phyloP scores from a whole-genome alignment of 2,113 vertebrate species.

The Rhinogobius similis region DNA sequence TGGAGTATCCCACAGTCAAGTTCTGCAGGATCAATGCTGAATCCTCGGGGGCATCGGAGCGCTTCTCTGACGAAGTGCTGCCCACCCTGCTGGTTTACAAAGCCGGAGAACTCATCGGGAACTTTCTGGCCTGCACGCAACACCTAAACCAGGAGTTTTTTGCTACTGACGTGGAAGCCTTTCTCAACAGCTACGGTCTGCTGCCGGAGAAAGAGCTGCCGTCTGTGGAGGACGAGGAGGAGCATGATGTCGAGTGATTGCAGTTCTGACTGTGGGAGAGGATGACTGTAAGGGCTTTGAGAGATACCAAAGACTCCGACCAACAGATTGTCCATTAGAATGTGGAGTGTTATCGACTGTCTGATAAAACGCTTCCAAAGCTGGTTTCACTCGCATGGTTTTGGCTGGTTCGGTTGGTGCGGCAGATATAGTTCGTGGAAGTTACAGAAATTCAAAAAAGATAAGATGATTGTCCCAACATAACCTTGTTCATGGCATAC shows the following conservation, averaged over 20 bases:
- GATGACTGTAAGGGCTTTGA: constrained; percentile 9
- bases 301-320: constrained; percentile 22
- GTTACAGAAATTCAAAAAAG: background rate
- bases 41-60: constrained; percentile 85
- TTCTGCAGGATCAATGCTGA: constrained; percentile 95
- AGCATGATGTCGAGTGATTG: constrained; percentile 82
- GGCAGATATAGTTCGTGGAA: background rate
- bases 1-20: constrained; percentile 86
- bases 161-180: constrained; percentile 90
- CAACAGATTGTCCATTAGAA: constrained; percentile 29
- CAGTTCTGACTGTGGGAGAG: constrained; percentile 7
- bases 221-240: constrained; percentile 68
- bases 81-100: constrained; percentile 93
- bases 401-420: background rate
- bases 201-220: constrained; percentile 87
- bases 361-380: background rate
- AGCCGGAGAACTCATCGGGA: constrained; percentile 92
- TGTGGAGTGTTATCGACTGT: constrained; percentile 18
- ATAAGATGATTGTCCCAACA: background rate
- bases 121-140: constrained; percentile 88
- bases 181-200: constrained; percentile 93
- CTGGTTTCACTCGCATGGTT: background rate
- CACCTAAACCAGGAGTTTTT: constrained; percentile 91
- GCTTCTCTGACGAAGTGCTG: constrained; percentile 88
- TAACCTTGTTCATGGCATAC: background rate